Evolutionary conservation across 2,888 invertebrate genomes (phyloP).

Genomic region (Lacanobia wlatinum): DNA sequence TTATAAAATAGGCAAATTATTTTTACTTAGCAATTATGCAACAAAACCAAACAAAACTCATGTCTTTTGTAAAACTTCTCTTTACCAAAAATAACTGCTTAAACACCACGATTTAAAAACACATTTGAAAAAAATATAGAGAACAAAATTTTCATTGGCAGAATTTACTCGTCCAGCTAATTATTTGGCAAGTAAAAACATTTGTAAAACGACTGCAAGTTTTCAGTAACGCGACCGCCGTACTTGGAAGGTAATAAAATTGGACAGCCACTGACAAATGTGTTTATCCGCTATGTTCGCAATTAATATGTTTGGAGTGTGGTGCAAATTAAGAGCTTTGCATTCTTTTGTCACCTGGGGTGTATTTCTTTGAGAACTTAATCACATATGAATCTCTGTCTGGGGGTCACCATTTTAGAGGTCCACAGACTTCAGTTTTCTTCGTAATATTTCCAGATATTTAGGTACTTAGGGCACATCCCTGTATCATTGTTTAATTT

Average conservation of each 20-base stretch:
- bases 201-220: conserved; percentile 55
- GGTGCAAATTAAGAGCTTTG: conserved; percentile 5
- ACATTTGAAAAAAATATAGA: background rate
- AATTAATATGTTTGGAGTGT: conserved; percentile 48
- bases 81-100: no score
- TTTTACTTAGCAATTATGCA: no score
- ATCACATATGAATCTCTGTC: background rate
- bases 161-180: conserved; percentile 57
- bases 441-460: no score
- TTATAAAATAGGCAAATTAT: no score
- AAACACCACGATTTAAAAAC: no score
- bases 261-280: conserved; percentile 72
- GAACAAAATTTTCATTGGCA: background rate
- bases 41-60: no score
- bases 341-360: conserved; percentile 6
- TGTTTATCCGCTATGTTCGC: conserved; percentile 51
- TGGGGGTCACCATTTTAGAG: no score
- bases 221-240: conserved; percentile 63
- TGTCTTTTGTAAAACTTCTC: no score
- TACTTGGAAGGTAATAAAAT: conserved; percentile 70
- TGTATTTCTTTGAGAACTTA: background rate
- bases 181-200: conserved; percentile 71
- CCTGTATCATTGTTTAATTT: no score
- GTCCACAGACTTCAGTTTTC: no score
- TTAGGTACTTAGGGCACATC: no score